Evolutionary conservation across 53 echinoderm and acorn worm species (phyloP), one percentile per base, ranked within the genome.

Genomic region (Temnopleurus reevesii): DNA sequence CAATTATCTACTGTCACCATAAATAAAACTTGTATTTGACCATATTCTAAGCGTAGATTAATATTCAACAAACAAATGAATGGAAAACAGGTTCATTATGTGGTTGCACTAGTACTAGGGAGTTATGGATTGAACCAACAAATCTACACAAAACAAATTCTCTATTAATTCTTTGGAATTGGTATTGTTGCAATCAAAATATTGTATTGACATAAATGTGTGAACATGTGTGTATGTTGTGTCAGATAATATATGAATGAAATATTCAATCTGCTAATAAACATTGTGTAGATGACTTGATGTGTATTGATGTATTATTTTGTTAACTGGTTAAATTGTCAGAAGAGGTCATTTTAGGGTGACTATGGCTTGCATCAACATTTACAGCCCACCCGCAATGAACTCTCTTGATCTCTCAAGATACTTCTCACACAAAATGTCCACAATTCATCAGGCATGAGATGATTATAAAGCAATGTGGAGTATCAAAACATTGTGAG

Each of bases 211-310:
- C 41, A 41, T 71, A n/a, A 38, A 71, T n/a, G 38, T 41, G 19
- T 71, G 38, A 38, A 71, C 71, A 6, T 41, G 71, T 71, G 71
- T 71, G 19, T 21, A 71, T 71, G 71, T 71, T n/a, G 8, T 71
- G 71, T 71, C 41, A 18, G 9, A 38, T 71, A 27, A 71, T 10
- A 38, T 71, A 41, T 38, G 41, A 38, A 71, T n/a, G 41, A 71
- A 38, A 38, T 41, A n/a, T 71, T 71, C 71, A 71, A 38, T 71
- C 71, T 71, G 71, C 71, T 41, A 71, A 38, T 71, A 71, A 63
- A 71, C 19, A 7, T 21, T 71, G 38, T 2, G 71, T 71, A 41
- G 71, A 71, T 71, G 41, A 8, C 71, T 71, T 71, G 36, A 71
- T 33, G 2, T 71, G 41, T 41, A 21, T 4, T 8, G 1, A 12